Conservation (phyloP, 2,113 vertebrate genomes). For the Dinomys branickii region DNA sequence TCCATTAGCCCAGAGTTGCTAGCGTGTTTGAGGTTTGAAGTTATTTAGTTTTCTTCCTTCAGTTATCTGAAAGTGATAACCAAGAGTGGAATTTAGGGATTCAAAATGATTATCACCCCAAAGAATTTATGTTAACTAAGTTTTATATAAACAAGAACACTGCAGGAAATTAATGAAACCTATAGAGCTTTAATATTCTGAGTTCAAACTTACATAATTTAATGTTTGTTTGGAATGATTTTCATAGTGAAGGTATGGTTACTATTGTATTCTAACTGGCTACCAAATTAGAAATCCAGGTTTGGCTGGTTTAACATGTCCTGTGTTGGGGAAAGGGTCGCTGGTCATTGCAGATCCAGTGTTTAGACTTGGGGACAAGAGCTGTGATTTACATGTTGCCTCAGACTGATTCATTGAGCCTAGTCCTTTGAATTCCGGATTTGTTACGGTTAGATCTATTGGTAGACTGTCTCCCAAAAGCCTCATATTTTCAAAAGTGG, state of each 20-base stretch:
- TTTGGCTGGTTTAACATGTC: neutral
- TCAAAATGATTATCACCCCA: conserved; percentile 59
- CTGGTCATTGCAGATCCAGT: neutral
- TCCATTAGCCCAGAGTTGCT: conserved; percentile 59
- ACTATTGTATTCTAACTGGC: neutral
- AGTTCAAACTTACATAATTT: neutral
- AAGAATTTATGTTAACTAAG: conserved; percentile 57
- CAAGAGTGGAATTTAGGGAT: conserved; percentile 37
- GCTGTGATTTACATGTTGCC: neutral
- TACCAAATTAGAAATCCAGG: neutral
- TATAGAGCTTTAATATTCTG: neutral
- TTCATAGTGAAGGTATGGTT: neutral
- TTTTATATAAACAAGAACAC: conserved; percentile 50
- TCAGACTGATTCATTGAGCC: neutral
- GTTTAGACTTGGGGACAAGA: neutral
- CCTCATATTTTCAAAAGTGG: neutral
- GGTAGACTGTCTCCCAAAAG: neutral
- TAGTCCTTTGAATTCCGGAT: neutral
- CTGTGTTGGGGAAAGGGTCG: neutral
- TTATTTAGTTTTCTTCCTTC: conserved; percentile 64
- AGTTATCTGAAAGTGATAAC: conserved; percentile 56
- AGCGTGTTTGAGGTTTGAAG: conserved; percentile 66
- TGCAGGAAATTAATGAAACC: conserved; percentile 57
- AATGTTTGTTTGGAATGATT: conserved; percentile 4
- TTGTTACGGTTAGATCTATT: neutral